Percentiles rank a stretch among this genome's conserved stretches.
phyloP scores from a whole-genome alignment of 2,113 vertebrate genomes.

The Gasterosteus aculeatus region DNA sequence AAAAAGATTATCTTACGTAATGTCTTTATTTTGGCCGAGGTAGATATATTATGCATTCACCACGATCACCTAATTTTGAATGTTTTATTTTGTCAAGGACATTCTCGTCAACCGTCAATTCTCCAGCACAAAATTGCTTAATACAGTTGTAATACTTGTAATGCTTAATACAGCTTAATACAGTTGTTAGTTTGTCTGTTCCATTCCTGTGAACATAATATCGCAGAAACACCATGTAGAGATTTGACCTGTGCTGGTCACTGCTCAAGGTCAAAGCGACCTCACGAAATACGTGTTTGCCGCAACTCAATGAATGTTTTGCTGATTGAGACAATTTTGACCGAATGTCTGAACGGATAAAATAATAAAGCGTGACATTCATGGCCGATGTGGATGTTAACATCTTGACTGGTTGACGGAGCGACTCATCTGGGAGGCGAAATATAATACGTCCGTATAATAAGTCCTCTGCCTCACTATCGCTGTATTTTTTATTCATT shows the following conservation, averaged over 20 bases:
- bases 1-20: not conserved
- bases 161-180: no score
- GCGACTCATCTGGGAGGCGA: not conserved
- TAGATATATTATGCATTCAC: not conserved
- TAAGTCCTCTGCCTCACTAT: not conserved
- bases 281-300: not conserved
- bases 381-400: not conserved
- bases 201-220: not conserved
- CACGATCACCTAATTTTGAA: no score
- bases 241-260: not conserved
- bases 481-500: not conserved
- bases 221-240: not conserved
- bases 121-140: not conserved
- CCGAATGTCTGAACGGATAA: not conserved
- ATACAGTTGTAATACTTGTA: not conserved
- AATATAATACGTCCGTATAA: no score
- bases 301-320: not conserved
- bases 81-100: no score
- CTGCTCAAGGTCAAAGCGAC: not conserved
- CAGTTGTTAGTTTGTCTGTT: not conserved
- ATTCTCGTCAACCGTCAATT: no score
- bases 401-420: not conserved
- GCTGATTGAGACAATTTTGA: not conserved
- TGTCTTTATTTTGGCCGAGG: not conserved
- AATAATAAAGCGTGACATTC: not conserved